Percentiles rank a stretch among this genome's conserved stretches.
These are phyloP conservation scores for Polydrusus tereticollis DNA, from an alignment of 2,888 invertebrate genomes.

Conservation along the genomic window DNA sequence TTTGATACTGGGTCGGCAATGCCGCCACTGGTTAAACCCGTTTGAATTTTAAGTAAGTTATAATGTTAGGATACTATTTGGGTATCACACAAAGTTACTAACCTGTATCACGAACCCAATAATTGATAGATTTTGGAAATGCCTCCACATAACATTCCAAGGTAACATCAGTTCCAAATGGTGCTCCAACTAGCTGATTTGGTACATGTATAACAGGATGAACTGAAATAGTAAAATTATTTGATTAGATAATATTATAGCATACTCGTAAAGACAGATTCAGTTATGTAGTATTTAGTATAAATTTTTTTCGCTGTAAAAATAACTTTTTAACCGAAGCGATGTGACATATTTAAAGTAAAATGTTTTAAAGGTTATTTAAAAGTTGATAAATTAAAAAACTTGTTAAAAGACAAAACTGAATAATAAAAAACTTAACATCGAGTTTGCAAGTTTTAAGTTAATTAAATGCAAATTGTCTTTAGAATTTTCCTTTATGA, in stretches of 20 bases:
- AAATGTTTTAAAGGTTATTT: background rate
- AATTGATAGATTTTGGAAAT: slow-evolving; percentile 91
- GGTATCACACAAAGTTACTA: too few species aligned
- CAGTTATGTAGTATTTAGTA: too few species aligned
- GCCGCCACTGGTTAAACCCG: too few species aligned
- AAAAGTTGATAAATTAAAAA: background rate
- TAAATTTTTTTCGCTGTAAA: too few species aligned
- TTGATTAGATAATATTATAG: too few species aligned
- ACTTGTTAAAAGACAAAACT: background rate
- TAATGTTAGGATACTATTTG: too few species aligned
- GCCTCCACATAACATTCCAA: slow-evolving; percentile 93
- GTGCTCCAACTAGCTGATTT: slow-evolving; percentile 92
- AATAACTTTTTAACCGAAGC: too few species aligned
- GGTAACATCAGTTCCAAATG: slow-evolving; percentile 86
- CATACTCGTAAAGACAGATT: too few species aligned
- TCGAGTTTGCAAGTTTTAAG: background rate
- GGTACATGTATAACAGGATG: slow-evolving; percentile 93
- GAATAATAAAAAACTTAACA: background rate
- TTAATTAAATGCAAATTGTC: slow-evolving; percentile 4
- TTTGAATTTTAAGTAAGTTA: too few species aligned
- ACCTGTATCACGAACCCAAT: slow-evolving; percentile 91
- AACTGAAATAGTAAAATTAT: slow-evolving; percentile 71
- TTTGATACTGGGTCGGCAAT: too few species aligned
- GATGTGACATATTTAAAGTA: too few species aligned
- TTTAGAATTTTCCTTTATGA: background rate